Conservation (phyloP, 2,888 invertebrate genomes). For the Buathra laborator region DNA sequence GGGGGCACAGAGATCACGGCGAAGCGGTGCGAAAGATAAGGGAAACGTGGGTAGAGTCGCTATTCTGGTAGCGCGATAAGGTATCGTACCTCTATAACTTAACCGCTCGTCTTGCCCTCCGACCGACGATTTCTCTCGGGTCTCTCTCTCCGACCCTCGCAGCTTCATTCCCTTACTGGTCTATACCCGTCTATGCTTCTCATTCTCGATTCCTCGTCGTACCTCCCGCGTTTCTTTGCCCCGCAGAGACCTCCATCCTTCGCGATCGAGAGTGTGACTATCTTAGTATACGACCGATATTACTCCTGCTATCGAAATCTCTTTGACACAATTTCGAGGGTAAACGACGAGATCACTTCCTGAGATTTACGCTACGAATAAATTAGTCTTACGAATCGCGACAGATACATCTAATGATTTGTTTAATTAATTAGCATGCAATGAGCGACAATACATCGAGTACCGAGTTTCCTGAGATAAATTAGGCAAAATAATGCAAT, state of each 20-base stretch:
- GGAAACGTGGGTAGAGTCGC: constrained; percentile 82
- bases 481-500: no score
- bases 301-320: constrained; percentile 4
- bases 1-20: constrained; percentile 57
- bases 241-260: not conserved
- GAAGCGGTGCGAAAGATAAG: constrained; percentile 78
- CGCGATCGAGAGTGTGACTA: constrained; percentile 57
- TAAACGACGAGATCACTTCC: not conserved
- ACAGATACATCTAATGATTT: not conserved
- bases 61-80: constrained; percentile 78
- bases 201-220: constrained; percentile 64
- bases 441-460: not conserved
- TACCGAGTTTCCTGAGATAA: no score
- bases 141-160: constrained; percentile 48
- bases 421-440: not conserved
- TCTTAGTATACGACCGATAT: constrained; percentile 23
- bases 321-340: not conserved
- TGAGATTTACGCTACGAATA: not conserved
- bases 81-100: constrained; percentile 80
- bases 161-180: constrained; percentile 39
- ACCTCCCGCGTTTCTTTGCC: constrained; percentile 17
- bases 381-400: not conserved
- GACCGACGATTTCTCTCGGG: constrained; percentile 71
- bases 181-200: constrained; percentile 58
- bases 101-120: constrained; percentile 74